phyloP scores from a whole-genome alignment of 1,140 invertebrate species.

The Orius insidiosus region DNA sequence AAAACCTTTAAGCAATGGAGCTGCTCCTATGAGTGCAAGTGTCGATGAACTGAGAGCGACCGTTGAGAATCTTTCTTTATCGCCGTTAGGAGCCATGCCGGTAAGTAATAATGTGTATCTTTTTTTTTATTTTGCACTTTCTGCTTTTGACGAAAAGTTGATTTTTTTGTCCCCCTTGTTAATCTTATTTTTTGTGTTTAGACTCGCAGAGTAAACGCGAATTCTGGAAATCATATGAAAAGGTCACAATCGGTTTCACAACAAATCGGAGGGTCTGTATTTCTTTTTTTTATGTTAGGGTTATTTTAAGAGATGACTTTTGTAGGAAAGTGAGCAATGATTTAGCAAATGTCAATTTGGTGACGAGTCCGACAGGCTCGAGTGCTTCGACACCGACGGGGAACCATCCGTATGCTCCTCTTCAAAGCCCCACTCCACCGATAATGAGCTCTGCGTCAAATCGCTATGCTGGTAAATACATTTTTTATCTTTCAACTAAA shows the following conservation, averaged over 20 bases:
- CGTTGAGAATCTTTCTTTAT: conserved; percentile 76
- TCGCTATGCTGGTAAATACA: conserved; percentile 12
- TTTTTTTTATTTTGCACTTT: background rate
- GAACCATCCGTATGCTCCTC: conserved; percentile 61
- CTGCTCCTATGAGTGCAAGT: conserved; percentile 74
- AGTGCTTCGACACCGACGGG: conserved; percentile 76
- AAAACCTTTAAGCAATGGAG: conserved; percentile 78
- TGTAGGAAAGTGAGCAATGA: conserved; percentile 56
- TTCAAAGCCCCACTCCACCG: conserved; percentile 34
- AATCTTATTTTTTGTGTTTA: conserved; percentile 20
- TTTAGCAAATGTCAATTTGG: conserved; percentile 55
- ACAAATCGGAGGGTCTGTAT: conserved; percentile 40
- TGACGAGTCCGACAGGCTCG: conserved; percentile 56
- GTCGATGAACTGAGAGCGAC: conserved; percentile 85
- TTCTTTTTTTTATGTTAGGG: background rate
- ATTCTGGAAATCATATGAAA: conserved; percentile 52
- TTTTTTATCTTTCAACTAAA: background rate
- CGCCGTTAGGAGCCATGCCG: conserved; percentile 44
- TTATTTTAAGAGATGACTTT: background rate
- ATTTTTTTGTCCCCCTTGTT: background rate
- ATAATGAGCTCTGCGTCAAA: conserved; percentile 11
- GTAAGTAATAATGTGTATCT: conserved; percentile 31
- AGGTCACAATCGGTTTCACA: conserved; percentile 61
- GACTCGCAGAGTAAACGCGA: conserved; percentile 35
- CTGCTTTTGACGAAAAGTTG: background rate